phyloP scores from a whole-genome alignment of 1,140 invertebrate species.

The Caenorhabditis brenneri region DNA sequence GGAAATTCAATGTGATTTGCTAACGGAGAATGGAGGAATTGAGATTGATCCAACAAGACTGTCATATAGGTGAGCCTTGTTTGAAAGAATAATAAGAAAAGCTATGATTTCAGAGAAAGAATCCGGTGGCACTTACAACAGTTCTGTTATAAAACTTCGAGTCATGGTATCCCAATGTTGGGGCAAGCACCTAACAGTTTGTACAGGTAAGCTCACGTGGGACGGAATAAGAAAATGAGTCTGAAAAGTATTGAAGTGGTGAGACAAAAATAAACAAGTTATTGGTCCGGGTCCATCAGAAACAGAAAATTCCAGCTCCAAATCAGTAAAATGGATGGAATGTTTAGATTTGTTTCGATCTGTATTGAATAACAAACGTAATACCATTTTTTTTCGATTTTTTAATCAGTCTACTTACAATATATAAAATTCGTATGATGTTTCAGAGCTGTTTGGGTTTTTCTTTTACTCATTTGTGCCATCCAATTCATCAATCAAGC shows the following conservation, averaged over 20 bases:
- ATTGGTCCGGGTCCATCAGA: too few relatives aligned
- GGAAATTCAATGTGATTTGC: slow-evolving; percentile 48
- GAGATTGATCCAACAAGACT: slow-evolving; percentile 54
- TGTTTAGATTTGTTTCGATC: too few relatives aligned
- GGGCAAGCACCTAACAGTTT: slow-evolving; percentile 63
- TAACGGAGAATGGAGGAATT: slow-evolving; percentile 47
- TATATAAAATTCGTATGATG: too few relatives aligned
- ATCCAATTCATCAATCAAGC: slow-evolving; percentile 60
- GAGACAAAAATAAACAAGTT: too few relatives aligned
- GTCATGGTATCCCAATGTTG: slow-evolving; percentile 68
- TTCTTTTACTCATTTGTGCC: slow-evolving; percentile 59
- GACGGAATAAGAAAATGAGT: too few relatives aligned
- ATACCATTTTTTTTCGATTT: too few relatives aligned
- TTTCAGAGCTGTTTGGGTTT: slow-evolving; percentile 60
- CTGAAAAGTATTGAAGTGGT: too few relatives aligned
- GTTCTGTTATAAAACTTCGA: slow-evolving; percentile 67
- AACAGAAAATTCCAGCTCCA: too few relatives aligned
- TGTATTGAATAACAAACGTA: too few relatives aligned
- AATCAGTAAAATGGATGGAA: too few relatives aligned
- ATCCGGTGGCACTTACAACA: slow-evolving; percentile 61
- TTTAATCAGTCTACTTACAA: too few relatives aligned
- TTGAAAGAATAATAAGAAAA: background rate
- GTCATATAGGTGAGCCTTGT: slow-evolving; percentile 30
- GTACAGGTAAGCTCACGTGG: too few relatives aligned
- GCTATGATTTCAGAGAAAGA: slow-evolving; percentile 47